Evolutionary conservation across 23 tunicate genomes (phyloP), one percentile per base, ranked within the genome.

Genomic region (Styela clava): DNA sequence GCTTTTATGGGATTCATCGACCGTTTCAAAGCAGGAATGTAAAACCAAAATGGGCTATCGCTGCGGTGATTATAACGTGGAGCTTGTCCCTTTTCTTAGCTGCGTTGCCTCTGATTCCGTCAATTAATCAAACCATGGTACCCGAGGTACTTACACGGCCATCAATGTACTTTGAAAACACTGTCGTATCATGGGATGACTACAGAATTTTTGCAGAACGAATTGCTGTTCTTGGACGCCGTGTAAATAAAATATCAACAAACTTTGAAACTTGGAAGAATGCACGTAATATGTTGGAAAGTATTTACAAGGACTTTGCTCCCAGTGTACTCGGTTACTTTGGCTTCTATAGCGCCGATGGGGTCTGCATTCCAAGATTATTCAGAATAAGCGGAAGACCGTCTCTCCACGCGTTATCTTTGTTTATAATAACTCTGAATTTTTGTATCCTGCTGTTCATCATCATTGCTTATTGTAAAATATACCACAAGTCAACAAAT

Each of bases 301-400:
- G 27, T 0, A 0, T 36, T 24, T 79, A 35, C 52, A 68, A 78
- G n/a, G 78, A 51, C 0, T 12, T n/a, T 25, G 78, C 88, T 16
- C 84, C 84, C 16, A 61, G 28, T 65, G 31, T 35, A 20, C 52
- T 35, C 0, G 88, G 88, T 1, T 85, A 67, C 71, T 74, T 74
- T 32, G 86, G 86, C 0, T 83, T 28, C 51, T 83, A 73, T 44
- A 83, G 86, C 37, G 70, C 84, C 1, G 68, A 37, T 52, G 84
- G 86, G 3, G 86, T 83, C 22, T 83, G 86, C 1, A 83, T 83
- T 3, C 86, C 86, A 35, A 31, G 64, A 16, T 74, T 73, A 28
- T 83, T 35, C 64, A 35, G 70, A 7, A 37, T 36, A 20, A 44
- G 23, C 5, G 35, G 31, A 1, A 21, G 56, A 24, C 56, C 52